Base-by-base conservation (phyloP, 2,888 invertebrate genomes). In the Plagodis pulveraria region DNA sequence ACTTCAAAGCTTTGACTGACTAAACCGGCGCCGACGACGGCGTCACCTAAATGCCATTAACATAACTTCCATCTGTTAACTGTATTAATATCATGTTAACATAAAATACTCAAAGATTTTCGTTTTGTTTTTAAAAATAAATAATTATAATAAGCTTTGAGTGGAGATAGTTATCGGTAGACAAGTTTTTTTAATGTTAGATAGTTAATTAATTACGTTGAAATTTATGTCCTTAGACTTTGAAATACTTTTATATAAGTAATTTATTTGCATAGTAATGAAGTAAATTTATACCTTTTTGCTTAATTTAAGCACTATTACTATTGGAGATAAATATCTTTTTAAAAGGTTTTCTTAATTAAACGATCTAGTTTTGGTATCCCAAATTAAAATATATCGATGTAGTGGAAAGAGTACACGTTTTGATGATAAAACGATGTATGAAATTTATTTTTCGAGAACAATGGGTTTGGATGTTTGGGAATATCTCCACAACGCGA, bases 21-120 rank as follows among this genome's bases (percentile, higher is more conserved):
- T 43, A 46, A 40, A 34, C 48, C 46, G 47, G 43, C 59, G 55
- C 50, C 42, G 54, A 50, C 54, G 36, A 44, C 33, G 34, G 32
- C 42, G 8, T 42, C 12, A 42, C 42, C 6, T 11, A 12, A 42
- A 51, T 36, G 42, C 54, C 50, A 35, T 55, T 55, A 50, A 47
- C 54, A 55, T 55, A 59, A 50, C 43, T 53, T 9, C 44, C 36
- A 58, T 58, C 22, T 35, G 53, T 54, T 53, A 54, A 55, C 54
- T 55, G 50, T 42, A 42, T 32, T 58, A 45, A 54, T 54, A 52
- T 50, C 55, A 54, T 65, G 66, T 67, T 67, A 63, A 65, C 62
- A 76, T 73, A 70, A 70, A 65, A 68, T 66, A 66, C 63, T 70
- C 72, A 66, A 71, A 66, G 63, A 66, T 71, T 66, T 68, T 45